Percentiles rank a stretch among this genome's conserved stretches.
Conservation (phyloP, 2,888 invertebrate species). For the Onchidella celtica region DNA sequence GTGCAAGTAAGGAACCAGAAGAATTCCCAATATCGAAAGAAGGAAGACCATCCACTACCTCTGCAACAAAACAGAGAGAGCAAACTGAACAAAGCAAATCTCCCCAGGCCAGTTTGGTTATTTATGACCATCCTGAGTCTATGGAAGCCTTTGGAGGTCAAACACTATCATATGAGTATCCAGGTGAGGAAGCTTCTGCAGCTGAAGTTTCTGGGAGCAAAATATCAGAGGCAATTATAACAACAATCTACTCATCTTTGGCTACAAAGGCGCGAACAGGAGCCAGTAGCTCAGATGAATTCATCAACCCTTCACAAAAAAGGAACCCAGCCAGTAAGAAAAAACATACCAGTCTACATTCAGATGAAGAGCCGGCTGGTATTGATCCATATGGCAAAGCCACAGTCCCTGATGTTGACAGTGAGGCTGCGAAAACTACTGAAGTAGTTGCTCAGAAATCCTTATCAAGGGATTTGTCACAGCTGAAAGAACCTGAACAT, state of each 20-base stretch:
- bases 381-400: too few species aligned
- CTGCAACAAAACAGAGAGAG: background rate
- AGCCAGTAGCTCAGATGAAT: background rate
- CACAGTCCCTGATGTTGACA: background rate
- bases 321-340: background rate
- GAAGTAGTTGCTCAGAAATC: too few species aligned
- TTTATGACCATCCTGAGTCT: background rate
- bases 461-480: too few species aligned
- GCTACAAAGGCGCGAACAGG: too few species aligned
- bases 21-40: background rate
- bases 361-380: background rate
- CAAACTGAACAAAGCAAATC: background rate
- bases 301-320: conserved; percentile 13
- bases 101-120: background rate
- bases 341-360: background rate
- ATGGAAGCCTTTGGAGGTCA: background rate
- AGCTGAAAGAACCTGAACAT: too few species aligned
- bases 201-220: too few species aligned
- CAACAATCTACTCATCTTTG: too few species aligned
- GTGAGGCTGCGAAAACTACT: too few species aligned
- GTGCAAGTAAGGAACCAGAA: background rate
- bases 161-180: conserved; percentile 25
- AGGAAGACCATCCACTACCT: background rate
- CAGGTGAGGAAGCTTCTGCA: too few species aligned
- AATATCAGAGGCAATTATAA: background rate